Conservation (phyloP, 2,113 vertebrate species). For the Nicator chloris region DNA sequence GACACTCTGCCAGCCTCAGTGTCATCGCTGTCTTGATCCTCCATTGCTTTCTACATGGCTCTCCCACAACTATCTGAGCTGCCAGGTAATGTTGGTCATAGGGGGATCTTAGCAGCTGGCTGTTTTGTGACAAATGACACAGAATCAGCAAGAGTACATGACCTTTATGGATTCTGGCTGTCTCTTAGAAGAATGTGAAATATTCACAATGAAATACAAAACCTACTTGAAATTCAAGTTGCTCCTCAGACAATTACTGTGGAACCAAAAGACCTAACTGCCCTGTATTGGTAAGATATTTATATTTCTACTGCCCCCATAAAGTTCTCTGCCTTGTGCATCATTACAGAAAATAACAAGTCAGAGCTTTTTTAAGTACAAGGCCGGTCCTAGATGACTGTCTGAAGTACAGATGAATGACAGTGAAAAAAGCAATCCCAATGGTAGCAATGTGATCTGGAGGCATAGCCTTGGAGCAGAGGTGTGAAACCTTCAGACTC, state of each 20-base stretch:
- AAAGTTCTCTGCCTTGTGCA: constrained; percentile 55
- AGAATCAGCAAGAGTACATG: constrained; percentile 57
- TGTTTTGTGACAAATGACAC: constrained; percentile 65
- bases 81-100: constrained; percentile 57
- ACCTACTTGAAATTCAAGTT: constrained; percentile 64
- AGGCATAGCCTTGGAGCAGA: not conserved
- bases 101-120: constrained; percentile 54
- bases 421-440: constrained; percentile 28
- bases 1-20: not conserved
- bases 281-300: constrained; percentile 50
- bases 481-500: constrained; percentile 26
- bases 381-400: not conserved
- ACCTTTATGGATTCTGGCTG: constrained; percentile 66
- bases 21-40: constrained; percentile 31
- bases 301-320: constrained; percentile 48
- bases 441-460: constrained; percentile 15
- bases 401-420: constrained; percentile 40
- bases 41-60: constrained; percentile 6
- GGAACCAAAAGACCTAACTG: constrained; percentile 47
- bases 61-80: constrained; percentile 39
- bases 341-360: constrained; percentile 52
- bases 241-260: constrained; percentile 64
- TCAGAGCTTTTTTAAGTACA: constrained; percentile 28
- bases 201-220: constrained; percentile 63
- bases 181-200: constrained; percentile 56